Evolutionary conservation across 1,140 invertebrate genomes (phyloP), one percentile per base, ranked within the genome.

Genomic region (Popillia japonica): DNA sequence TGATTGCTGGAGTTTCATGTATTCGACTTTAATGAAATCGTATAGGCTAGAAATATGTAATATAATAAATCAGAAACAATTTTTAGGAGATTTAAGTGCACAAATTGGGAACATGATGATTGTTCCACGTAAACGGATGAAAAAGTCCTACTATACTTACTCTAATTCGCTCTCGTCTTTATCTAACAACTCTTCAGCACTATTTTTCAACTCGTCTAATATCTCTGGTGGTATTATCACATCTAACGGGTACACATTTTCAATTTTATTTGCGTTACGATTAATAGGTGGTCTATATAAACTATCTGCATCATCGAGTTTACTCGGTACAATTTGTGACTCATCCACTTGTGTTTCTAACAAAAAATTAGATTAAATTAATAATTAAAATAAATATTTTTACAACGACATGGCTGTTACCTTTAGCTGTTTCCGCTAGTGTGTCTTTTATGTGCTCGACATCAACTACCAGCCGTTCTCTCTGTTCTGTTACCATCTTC

Each of bases 401-500:
- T n/a, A n/a, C n/a, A n/a, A n/a, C n/a, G 44, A 64, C 73, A 73
- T n/a, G n/a, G n/a, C 17, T 44, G n/a, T 76, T 86, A 90, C 89
- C 85, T 34, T 86, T 81, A 44, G 88, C 87, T 72, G 85, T 87
- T 79, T 87, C 79, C 82, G 90, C 87, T 22, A 90, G 80, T 68
- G 88, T 83, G 20, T 88, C 86, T 77, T 87, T 87, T 6, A 88
- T 84, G 74, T 85, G 82, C 2, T 88, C 85, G 4, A 89, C 81
- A 81, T 89, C 87, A 4, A 89, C 80, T 81, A 87, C 86, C 82
- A 90, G 83, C 78, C 81, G 85, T 81, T 90, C 88, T 72, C 80
- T 84, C 44, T 89, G 87, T 82, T 90, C 88, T 0, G 87, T 89
- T 81, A 82, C 83, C 78, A 88, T 80, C 83, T 88, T 89, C 0